phyloP scores from a whole-genome alignment of 2,797 vertebrate genomes.

The Sus cebifrons region DNA sequence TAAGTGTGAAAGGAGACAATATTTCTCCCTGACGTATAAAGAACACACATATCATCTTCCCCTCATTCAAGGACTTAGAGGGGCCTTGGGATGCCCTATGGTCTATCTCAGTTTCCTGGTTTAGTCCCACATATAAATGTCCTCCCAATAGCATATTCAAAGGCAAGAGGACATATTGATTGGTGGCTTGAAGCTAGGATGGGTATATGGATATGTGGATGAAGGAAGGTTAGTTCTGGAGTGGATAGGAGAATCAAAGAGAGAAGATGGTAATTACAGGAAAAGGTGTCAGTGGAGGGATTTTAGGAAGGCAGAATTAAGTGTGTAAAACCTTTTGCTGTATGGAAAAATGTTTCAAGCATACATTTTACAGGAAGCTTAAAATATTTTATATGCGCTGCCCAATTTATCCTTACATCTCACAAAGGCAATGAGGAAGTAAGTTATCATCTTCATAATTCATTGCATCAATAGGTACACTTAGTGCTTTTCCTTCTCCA shows the following conservation, averaged over 20 bases:
- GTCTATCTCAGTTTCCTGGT: conserved; percentile 29
- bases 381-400: not conserved
- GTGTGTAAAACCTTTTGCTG: not conserved
- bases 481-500: conserved; percentile 55
- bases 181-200: conserved; percentile 40
- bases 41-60: not conserved
- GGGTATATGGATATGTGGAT: not conserved
- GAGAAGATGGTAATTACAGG: conserved; percentile 14
- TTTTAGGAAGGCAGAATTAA: conserved; percentile 38
- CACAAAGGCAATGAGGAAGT: conserved; percentile 24
- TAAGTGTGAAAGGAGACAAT: conserved; percentile 31
- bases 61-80: conserved; percentile 6
- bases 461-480: not conserved
- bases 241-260: conserved; percentile 23
- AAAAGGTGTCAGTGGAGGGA: conserved; percentile 39
- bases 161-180: not conserved
- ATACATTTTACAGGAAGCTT: too few relatives aligned
- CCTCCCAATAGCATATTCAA: conserved; percentile 43
- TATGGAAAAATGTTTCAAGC: too few relatives aligned
- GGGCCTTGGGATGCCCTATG: not conserved
- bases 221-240: conserved; percentile 19
- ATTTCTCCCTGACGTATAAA: conserved; percentile 12
- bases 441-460: conserved; percentile 56
- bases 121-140: not conserved
- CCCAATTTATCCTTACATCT: conserved; percentile 66